Evolutionary conservation across 2,888 invertebrate species (phyloP).

Genomic region (Clostera curtula): DNA sequence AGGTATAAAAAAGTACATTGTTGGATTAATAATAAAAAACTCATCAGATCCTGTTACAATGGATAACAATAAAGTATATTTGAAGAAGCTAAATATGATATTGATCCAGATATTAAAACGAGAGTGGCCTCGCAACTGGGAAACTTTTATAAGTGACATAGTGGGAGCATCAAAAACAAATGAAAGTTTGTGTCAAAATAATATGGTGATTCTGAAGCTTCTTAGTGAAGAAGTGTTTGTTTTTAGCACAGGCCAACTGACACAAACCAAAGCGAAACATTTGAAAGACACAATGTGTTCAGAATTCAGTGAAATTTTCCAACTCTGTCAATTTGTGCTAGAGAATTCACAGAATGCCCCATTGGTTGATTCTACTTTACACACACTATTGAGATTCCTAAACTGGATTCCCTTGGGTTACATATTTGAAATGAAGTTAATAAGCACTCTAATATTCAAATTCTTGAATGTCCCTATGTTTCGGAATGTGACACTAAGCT

Average conservation of each 20-base stretch:
- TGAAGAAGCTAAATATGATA: conserved; percentile 99
- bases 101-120: conserved; percentile 98
- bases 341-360: conserved; percentile 98
- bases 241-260: conserved; percentile 98
- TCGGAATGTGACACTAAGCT: conserved; percentile 97
- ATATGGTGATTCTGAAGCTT: conserved; percentile 98
- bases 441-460: conserved; percentile 94
- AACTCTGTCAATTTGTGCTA: conserved; percentile 97
- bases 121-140: conserved; percentile 99
- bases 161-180: conserved; percentile 99
- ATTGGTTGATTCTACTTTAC: conserved; percentile 95
- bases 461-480: conserved; percentile 98
- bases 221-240: conserved; percentile 99
- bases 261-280: conserved; percentile 99
- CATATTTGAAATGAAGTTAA: conserved; percentile 98
- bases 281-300: conserved; percentile 99
- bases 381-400: conserved; percentile 95
- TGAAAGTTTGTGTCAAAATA: conserved; percentile 99
- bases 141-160: conserved; percentile 98
- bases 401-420: conserved; percentile 99
- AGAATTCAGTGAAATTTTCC: conserved; percentile 98
- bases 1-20: conserved; percentile 99
- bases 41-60: conserved; percentile 92
- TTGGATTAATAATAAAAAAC: conserved; percentile 98
- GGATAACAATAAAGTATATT: conserved; percentile 95